Percentiles rank a stretch among this genome's conserved stretches.
These are phyloP conservation scores for Heliconius ismenius DNA, from an alignment of 2,888 invertebrate genomes.

Conservation along the genomic window DNA sequence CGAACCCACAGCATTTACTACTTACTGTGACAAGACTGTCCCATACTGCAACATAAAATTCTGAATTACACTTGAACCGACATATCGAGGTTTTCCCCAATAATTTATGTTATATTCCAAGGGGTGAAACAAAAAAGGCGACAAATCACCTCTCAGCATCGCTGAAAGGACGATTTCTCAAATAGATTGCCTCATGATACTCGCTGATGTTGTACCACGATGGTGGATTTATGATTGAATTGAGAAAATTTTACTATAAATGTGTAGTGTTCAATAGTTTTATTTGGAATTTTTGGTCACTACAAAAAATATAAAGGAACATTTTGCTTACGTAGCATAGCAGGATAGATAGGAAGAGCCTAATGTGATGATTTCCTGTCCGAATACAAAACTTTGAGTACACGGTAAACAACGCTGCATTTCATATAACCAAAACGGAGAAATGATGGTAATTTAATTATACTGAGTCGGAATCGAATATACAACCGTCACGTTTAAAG, in stretches of 20 bases:
- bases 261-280: not conserved
- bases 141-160: constrained; percentile 45
- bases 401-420: no score
- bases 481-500: no score
- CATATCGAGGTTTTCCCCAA: constrained; percentile 33
- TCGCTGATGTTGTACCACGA: constrained; percentile 18
- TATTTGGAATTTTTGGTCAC: not conserved
- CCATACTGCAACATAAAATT: not conserved
- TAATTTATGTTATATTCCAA: constrained; percentile 37
- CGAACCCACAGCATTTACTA: not conserved
- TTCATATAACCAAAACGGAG: no score
- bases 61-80: constrained; percentile 25
- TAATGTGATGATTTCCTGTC: no score
- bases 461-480: no score
- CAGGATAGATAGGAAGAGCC: no score
- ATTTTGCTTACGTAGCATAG: no score
- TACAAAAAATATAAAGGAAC: no score
- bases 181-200: constrained; percentile 42
- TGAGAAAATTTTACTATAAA: not conserved
- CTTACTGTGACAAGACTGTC: not conserved
- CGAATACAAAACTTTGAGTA: no score
- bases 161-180: constrained; percentile 47
- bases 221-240: constrained; percentile 4
- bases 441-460: no score
- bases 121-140: constrained; percentile 45